phyloP scores from a whole-genome alignment of 2,888 invertebrate genomes.

The Bursaphelenchus okinawaensis region DNA sequence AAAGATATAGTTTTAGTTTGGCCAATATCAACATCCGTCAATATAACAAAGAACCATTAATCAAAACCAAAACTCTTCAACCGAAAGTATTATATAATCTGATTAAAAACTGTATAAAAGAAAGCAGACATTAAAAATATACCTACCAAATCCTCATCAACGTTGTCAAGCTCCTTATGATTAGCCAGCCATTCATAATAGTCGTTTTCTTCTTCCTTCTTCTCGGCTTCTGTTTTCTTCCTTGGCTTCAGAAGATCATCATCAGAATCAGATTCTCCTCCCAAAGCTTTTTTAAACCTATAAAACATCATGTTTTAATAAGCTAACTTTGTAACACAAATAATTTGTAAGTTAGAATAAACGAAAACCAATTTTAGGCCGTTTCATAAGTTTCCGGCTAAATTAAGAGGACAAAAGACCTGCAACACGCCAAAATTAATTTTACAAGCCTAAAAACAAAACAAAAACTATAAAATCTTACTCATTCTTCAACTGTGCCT shows the following conservation, averaged over 20 bases:
- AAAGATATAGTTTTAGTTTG: slow-evolving; percentile 10
- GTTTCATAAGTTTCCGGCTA: slow-evolving; percentile 5
- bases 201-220: slow-evolving; percentile 63
- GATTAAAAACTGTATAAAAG: neutral
- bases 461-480: no score
- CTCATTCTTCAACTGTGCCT: slow-evolving; percentile 64
- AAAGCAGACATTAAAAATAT: neutral
- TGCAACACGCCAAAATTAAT: neutral
- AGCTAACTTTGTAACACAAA: neutral
- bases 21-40: no score
- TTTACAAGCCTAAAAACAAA: neutral
- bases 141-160: slow-evolving; percentile 31
- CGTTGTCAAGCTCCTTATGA: slow-evolving; percentile 63
- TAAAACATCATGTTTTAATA: slow-evolving; percentile 8
- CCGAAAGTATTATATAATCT: no score
- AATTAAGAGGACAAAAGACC: neutral
- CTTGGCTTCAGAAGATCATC: slow-evolving; percentile 58
- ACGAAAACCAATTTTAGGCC: no score
- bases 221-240: slow-evolving; percentile 57
- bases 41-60: no score
- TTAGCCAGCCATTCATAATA: slow-evolving; percentile 77
- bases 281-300: slow-evolving; percentile 41
- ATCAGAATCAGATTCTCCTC: slow-evolving; percentile 59
- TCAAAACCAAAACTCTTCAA: no score
- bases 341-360: no score